phyloP scores from a whole-genome alignment of 2,888 invertebrate species.

The Apeira syringaria region DNA sequence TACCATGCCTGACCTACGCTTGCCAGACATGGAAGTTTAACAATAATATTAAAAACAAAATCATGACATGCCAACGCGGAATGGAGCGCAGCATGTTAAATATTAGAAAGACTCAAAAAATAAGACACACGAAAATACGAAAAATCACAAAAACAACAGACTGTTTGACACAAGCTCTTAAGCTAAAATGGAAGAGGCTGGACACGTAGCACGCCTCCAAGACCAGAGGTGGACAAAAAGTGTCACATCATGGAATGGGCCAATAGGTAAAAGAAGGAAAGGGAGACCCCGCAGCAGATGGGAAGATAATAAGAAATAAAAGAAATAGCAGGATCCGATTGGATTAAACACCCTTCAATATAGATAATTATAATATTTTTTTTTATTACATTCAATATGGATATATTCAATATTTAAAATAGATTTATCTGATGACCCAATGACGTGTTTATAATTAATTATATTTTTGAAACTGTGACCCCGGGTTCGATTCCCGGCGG shows the following conservation, averaged over 20 bases:
- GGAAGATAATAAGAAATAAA: not conserved
- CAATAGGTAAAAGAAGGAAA: not conserved
- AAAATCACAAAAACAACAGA: constrained; percentile 3
- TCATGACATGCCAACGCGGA: not conserved
- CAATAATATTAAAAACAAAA: not conserved
- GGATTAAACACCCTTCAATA: no score
- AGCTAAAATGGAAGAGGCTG: constrained; percentile 1
- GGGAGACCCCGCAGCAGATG: not conserved
- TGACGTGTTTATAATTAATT: no score
- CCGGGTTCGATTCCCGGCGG: no score
- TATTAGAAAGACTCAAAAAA: not conserved
- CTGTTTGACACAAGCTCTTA: not conserved
- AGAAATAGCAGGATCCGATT: no score
- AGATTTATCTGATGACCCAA: no score
- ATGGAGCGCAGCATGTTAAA: not conserved
- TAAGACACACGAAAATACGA: constrained; percentile 2
- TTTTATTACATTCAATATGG: no score
- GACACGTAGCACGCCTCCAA: not conserved
- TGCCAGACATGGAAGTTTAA: constrained; percentile 1
- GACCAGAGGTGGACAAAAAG: constrained; percentile 1
- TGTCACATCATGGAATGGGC: not conserved
- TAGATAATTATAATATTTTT: no score
- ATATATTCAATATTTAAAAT: no score
- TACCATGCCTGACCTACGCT: constrained; percentile 1
- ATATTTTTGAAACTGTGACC: no score